Conservation (phyloP, 1,140 invertebrate species). For the Steinernema feltiae region DNA sequence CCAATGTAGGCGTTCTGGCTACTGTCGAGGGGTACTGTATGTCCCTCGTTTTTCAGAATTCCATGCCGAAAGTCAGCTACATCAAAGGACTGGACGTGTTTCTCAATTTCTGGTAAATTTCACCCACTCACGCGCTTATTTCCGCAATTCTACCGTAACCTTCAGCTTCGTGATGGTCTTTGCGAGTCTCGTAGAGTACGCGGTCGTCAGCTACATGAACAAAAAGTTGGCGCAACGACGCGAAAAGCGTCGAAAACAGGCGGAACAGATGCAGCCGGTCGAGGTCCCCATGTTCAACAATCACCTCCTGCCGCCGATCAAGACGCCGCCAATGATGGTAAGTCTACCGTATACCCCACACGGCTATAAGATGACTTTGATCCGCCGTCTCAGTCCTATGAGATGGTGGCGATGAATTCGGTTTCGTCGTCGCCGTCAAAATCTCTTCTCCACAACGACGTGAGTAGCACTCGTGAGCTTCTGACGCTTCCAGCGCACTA, state of each 20-base stretch:
- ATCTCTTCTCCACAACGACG: background rate
- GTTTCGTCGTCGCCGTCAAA: background rate
- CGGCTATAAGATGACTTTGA: background rate
- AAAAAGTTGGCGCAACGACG: conserved; percentile 45
- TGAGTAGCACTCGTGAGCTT: background rate
- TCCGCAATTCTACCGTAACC: background rate
- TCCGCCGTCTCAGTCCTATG: conserved; percentile 4
- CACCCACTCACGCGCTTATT: background rate
- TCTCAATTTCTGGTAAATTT: conserved; percentile 51
- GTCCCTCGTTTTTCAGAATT: too few relatives aligned
- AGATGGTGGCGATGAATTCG: conserved; percentile 11
- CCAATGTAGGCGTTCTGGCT: conserved; percentile 37
- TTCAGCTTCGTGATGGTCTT: conserved; percentile 59
- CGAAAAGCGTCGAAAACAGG: conserved; percentile 41
- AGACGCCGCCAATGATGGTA: background rate
- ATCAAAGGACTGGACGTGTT: conserved; percentile 58
- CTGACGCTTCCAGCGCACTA: background rate
- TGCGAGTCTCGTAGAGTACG: conserved; percentile 57
- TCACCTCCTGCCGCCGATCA: conserved; percentile 3
- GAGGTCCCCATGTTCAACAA: conserved; percentile 7
- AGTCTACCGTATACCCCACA: background rate
- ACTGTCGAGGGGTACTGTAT: background rate
- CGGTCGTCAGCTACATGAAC: conserved; percentile 57
- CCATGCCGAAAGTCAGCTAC: conserved; percentile 58
- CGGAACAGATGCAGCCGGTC: conserved; percentile 24